Base-by-base conservation (phyloP, 2,888 invertebrate genomes). In the Hybos culiciformis region DNA sequence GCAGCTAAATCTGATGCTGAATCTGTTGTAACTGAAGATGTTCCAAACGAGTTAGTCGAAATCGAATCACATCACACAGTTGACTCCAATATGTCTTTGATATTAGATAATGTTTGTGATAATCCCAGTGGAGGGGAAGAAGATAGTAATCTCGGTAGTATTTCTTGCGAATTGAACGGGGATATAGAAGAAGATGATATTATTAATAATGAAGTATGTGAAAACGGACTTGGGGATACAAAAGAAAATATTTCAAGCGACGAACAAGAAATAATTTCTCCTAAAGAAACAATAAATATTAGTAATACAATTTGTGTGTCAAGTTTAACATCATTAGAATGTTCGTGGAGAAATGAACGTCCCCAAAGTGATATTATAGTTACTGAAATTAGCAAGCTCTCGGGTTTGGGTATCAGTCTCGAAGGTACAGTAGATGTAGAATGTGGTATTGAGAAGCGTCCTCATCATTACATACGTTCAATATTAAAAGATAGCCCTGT, bases 381-480 rank as follows among this genome's bases (percentile, higher is more conserved):
- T 51, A 90, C 92, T 46, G 92, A 94, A 70, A 72, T 96, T 52
- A 82, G 81, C 56, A 94, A 94, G 71, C 79, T 93, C 56, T 83
- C 82, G 57, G 97, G 93, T 41, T 75, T 98, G 50, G 97, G 97
- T 5, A 94, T 98, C 56, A 96, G 93, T 63, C 73, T 97, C 50
- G 96, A 97, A 69, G 97, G 98, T 24, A 98, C 97, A 0, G 97
- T 96, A 12, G 97, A 98, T 61, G 94, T 98, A 19, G 96, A 97
- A 69, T 85, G 88, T 54, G 98, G 97, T 3, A 78, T 86, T 53
- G 97, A 98, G 70, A 80, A 94, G 32, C 77, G 94, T 53, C 97
- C 98, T n/a, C 96, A 96, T 70, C 97, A 97, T 70, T 97, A 93
- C 62, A 96, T 98, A 56, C 78, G 97, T 52, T 91, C 92, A 24